phyloP scores from a whole-genome alignment of 2,888 invertebrate species.

The Altica lythri region DNA sequence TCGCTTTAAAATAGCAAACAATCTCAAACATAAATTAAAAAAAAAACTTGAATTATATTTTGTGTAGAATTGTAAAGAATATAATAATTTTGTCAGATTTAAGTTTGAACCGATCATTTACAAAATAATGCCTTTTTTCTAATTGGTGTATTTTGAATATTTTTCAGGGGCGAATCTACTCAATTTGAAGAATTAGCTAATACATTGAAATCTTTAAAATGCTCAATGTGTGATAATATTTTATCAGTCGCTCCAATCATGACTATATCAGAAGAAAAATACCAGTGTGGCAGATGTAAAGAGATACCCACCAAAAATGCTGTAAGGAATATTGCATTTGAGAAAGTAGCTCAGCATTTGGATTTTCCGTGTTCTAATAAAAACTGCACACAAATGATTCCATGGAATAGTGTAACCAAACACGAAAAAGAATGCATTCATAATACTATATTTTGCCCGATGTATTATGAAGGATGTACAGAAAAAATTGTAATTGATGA shows the following conservation, averaged over 20 bases:
- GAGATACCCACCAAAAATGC: not conserved
- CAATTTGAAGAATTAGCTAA: not conserved
- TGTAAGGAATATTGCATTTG: not conserved
- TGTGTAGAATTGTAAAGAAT: too few species aligned
- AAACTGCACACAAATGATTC: not conserved
- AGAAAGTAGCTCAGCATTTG: conserved; percentile 1
- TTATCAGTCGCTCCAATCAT: conserved; percentile 3
- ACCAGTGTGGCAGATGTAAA: conserved; percentile 8
- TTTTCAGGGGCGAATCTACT: not conserved
- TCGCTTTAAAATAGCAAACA: too few species aligned
- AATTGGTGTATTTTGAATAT: too few species aligned
- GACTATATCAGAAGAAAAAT: not conserved
- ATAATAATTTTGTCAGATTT: too few species aligned
- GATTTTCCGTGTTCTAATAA: conserved; percentile 1
- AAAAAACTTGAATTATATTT: too few species aligned
- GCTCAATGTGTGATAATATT: not conserved
- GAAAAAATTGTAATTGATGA: not conserved
- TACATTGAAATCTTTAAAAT: conserved; percentile 5
- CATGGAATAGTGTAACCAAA: conserved; percentile 2
- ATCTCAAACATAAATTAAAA: too few species aligned
- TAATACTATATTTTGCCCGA: not conserved
- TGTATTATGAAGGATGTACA: not conserved
- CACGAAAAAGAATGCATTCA: conserved; percentile 1
- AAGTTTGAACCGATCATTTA: too few species aligned
- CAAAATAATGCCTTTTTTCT: too few species aligned